Evolutionary conservation across 92 coral and sea anemone genomes (phyloP), one percentile per base, ranked within the genome.

Genomic region (Bergia puertoricense): DNA sequence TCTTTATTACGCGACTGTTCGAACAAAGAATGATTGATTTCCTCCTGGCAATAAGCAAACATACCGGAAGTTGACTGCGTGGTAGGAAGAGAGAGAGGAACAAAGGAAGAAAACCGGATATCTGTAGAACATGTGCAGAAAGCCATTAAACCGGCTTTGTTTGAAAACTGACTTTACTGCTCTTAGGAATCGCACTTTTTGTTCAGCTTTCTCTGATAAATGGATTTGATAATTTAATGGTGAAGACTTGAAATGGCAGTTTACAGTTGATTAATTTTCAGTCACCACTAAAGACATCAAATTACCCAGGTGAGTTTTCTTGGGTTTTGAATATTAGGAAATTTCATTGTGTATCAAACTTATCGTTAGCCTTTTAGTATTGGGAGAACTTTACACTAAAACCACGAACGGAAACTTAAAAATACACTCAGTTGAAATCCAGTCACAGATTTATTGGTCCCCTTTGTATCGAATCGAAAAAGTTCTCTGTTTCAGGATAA

Each of bases 21-120:
- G 41, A 73, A 73, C n/a, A 73, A 73, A 73, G 77, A 73, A 73
- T 37, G 77, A 73, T 73, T 73, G 40, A 73, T 73, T 37, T 36
- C 77, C 43, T 73, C 77, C 77, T 43, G 44, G 6, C 15, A 30
- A 30, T 73, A 40, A 9, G 43, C 41, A 73, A 73, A 73, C 40
- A 73, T 6, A 40, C 44, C 77, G 77, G 77, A 73, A 73, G 77
- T 40, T 40, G 44, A 20, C 16, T 36, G 77, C 77, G 77, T 23
- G 77, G 77, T 37, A 9, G 77, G 77, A 36, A 36, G 77, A 22
- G 20, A 73, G 77, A 14, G 41, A 38, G 77, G 77, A 73, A 73
- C 77, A 73, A 73, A 73, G 77, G 1, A 30, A 37, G 20, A 73
- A 40, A 38, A 69, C 37, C 30, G 74, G 74, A 36, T 36, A 69